Percentiles rank a stretch among this genome's conserved stretches.
Conservation (phyloP, 2,888 invertebrate species). For the Agrochola lychnidis region DNA sequence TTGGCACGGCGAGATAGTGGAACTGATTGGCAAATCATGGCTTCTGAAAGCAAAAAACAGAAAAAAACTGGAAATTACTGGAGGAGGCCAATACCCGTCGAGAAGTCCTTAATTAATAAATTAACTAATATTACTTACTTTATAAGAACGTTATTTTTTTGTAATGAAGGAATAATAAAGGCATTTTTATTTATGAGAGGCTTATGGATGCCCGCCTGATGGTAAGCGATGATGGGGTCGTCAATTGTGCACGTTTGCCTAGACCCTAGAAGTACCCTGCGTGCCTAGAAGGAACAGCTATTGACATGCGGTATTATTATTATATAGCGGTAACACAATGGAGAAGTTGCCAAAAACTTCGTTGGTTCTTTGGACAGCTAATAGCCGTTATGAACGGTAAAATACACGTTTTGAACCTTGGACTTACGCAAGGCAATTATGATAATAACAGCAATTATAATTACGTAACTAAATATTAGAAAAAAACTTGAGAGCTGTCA, state of each 20-base stretch:
- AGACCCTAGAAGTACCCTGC: background rate
- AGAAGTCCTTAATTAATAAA: no score
- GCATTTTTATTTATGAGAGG: no score
- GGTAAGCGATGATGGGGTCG: background rate
- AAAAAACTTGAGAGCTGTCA: no score
- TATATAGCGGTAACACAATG: background rate
- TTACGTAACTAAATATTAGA: constrained; percentile 17
- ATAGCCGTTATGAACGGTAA: background rate
- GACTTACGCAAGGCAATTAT: constrained; percentile 11
- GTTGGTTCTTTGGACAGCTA: background rate
- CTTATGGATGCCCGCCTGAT: background rate
- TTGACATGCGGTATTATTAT: no score
- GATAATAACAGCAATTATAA: constrained; percentile 30
- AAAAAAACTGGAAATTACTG: no score
- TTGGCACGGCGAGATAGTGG: no score
- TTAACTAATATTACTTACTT: no score
- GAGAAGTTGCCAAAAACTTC: background rate
- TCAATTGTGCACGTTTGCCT: background rate
- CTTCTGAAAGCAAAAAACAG: no score
- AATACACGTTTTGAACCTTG: background rate
- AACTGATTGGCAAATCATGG: no score
- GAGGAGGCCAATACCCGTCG: no score
- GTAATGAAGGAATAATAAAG: no score
- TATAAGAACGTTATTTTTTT: no score
- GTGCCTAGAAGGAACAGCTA: background rate